Evolutionary conservation across 1,140 invertebrate genomes (phyloP), one percentile per base, ranked within the genome.

Genomic region (Lasioglossum baleicum): DNA sequence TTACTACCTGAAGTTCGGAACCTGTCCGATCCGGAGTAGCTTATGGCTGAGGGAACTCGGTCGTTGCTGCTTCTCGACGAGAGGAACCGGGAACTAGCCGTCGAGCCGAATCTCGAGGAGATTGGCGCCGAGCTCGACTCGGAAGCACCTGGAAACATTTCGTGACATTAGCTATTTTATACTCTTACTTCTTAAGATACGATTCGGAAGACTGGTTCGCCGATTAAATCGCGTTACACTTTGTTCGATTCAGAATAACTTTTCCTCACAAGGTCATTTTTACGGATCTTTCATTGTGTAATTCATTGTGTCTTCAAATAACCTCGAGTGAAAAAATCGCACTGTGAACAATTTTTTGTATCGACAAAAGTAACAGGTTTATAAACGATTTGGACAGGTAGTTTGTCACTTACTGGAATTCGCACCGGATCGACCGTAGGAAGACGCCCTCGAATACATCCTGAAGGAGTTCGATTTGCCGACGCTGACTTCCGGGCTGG

Each of bases 401-500:
- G 77, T 67, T 26, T 80, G 26, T 42, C 51, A 88, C 90, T 86
- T 69, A 92, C 91, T 88, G 11, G 87, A 81, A 53, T 84, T 73
- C 75, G 70, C 80, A 73, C 68, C 82, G 65, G 69, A 90, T 81
- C 89, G 82, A 71, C 88, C 79, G 68, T 89, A 91, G 51, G 89
- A 87, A 20, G 89, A 85, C 56, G 88, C 87, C 79, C 88, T 89
- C 7, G 88, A 85, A 64, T 90, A 90, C 11, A 87, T 81, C 80
- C 86, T 87, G 64, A 87, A 91, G n/a, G 88, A 87, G 74, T 83
- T 88, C 17, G 80, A 83, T 83, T 92, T 92, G 44, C 81, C 79
- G 58, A 75, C 82, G 64, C 78, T 80, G 65, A 90, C 83, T 83
- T 92, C 92, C 51, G 91, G 91, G 83, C 91, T 92, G 2, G 90